Percentiles rank a stretch among this genome's conserved stretches.
Evolutionary conservation across 1,140 invertebrate species (phyloP).

Genomic region (Pentalonia nigronervosa): DNA sequence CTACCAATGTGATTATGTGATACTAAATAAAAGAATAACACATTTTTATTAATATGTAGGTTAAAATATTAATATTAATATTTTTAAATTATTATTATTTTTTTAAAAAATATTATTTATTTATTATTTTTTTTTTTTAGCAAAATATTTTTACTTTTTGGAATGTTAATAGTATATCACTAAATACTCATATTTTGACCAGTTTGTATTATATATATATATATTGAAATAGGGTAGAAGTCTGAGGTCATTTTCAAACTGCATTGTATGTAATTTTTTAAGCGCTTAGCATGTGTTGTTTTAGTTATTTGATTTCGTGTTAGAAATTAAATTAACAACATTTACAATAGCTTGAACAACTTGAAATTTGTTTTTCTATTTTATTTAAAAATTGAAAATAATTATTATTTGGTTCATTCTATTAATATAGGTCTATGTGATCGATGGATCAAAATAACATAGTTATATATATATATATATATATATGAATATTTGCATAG

Average conservation of each 20-base stretch:
- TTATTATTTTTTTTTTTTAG: too few relatives aligned
- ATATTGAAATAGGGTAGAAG: neutral
- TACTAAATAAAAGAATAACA: neutral
- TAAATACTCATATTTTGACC: too few relatives aligned
- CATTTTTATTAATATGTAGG: neutral
- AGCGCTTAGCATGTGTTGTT: neutral
- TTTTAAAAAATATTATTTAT: too few relatives aligned
- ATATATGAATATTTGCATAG: too few relatives aligned
- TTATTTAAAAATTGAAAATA: neutral
- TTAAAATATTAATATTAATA: too few relatives aligned
- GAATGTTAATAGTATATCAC: neutral
- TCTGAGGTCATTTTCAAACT: neutral
- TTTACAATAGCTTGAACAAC: neutral
- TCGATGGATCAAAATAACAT: neutral
- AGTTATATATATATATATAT: too few relatives aligned
- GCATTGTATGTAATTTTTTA: neutral
- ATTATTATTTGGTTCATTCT: neutral
- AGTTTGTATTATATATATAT: too few relatives aligned
- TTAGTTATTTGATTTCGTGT: neutral
- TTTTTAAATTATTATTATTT: too few relatives aligned
- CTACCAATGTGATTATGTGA: neutral
- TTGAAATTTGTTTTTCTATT: neutral
- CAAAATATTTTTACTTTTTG: neutral
- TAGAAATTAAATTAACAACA: neutral
- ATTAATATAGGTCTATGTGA: neutral